A percentile compares a stretch with the other conserved stretches of the same genome.
Evolutionary conservation across 2,797 vertebrate genomes (phyloP).

Genomic region (Buceros bicornis): DNA sequence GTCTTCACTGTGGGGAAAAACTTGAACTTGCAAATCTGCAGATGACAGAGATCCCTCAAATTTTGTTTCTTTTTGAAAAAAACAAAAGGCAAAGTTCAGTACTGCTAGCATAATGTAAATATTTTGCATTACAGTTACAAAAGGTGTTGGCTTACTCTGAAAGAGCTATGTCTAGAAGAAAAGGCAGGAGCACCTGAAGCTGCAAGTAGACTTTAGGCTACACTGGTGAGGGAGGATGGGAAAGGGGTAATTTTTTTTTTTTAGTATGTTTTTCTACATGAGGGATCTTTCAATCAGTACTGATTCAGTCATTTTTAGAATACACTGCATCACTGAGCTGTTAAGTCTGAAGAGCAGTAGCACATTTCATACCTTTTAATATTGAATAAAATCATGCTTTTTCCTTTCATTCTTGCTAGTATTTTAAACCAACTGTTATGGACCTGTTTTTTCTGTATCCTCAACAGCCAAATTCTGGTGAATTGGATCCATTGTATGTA

Average conservation of each 20-base stretch:
- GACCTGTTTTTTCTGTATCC: not conserved
- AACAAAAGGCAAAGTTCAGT: not conserved
- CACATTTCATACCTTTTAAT: not conserved
- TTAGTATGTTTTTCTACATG: not conserved
- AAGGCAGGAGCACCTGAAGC: not conserved
- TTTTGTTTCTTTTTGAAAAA: not conserved
- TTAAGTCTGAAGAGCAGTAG: not conserved
- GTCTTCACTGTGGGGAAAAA: not conserved
- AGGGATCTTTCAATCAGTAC: not conserved
- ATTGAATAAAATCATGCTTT: not conserved
- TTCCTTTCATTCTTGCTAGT: not conserved
- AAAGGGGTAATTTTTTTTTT: not conserved
- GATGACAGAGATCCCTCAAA: not conserved
- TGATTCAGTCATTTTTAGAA: not conserved
- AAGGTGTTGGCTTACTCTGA: not conserved
- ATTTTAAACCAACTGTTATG: not conserved
- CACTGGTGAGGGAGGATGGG: not conserved
- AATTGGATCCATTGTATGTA: slow-evolving; percentile 91
- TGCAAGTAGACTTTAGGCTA: not conserved
- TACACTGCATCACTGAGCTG: not conserved
- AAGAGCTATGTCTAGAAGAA: not conserved
- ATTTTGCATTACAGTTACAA: not conserved
- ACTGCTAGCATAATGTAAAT: not conserved
- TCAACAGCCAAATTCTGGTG: slow-evolving; percentile 84
- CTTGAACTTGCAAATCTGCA: not conserved